Evolutionary conservation across 2,113 vertebrate genomes (phyloP).

Genomic region (cat (Felis catus)): F.catus_Fca126_mat1.0 CM031414.1:46681501-46682000

Average conservation of each 20-base stretch:
- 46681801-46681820: constrained; percentile 30
- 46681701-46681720: constrained; percentile 16
- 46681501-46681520: background rate
- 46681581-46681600: background rate
- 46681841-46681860: constrained; percentile 22
- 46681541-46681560: background rate
- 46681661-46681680: background rate
- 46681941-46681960: constrained; percentile 34
- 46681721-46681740: background rate
- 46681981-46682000: background rate
- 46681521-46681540: background rate
- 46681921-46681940: constrained; percentile 2
- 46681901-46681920: background rate
- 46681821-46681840: constrained; percentile 19
- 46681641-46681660: background rate
- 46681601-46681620: background rate
- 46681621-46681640: background rate
- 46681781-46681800: constrained; percentile 36
- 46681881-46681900: background rate
- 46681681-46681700: constrained; percentile 25
- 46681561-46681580: background rate
- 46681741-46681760: background rate
- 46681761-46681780: constrained; percentile 60
- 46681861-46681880: background rate
- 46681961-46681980: background rate